Evolutionary conservation across 2,888 invertebrate genomes (phyloP), one percentile per base, ranked within the genome.

Genomic region (Rhamnusium bicolor): DNA sequence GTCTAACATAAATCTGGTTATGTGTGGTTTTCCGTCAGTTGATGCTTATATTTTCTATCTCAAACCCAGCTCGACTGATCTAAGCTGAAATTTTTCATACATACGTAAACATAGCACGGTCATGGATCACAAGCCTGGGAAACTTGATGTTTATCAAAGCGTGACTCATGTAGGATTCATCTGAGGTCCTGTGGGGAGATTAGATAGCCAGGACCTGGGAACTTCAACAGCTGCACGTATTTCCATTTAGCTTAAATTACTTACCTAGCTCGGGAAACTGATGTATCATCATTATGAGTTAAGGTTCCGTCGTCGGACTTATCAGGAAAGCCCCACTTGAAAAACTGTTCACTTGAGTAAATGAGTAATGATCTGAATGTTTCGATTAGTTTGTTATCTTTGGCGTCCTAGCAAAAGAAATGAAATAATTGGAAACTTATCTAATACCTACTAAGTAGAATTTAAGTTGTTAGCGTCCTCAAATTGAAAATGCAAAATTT

Each of bases 211-310:
- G 19, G 18, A 67, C 18, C 53, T 69, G 69, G 21, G 69, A 69
- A 69, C 51, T 58, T 49, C 32, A 24, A 18, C 69, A 69, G 61
- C 49, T 69, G 69, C 29, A 53, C 68, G 68, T 68, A 68, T 46
- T 53, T 46, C 58, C 68, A 58, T 68, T 68, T 68, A 68, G 58
- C 47, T 19, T 21, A 68, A 58, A 68, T 68, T 68, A 68, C 58
- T 58, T 21, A 47, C 56, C 46, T 68, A 47, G 19, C 58, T 60
- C 27, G 21, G 27, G 58, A 68, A 65, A 65, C 65, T 53, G 65
- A 65, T 65, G 51, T 29, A 65, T 65, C 65, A 65, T 54, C 65
- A 29, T 65, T 65, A 63, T 53, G 53, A 65, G 53, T 53, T 32
- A n/a, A 65, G 65, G 32, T 65, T 65, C 27, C 58, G 58, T 32